A percentile compares a stretch with the other conserved stretches of the same genome.
Conservation (phyloP, 1,140 invertebrate genomes). For the Conus betulinus region DNA sequence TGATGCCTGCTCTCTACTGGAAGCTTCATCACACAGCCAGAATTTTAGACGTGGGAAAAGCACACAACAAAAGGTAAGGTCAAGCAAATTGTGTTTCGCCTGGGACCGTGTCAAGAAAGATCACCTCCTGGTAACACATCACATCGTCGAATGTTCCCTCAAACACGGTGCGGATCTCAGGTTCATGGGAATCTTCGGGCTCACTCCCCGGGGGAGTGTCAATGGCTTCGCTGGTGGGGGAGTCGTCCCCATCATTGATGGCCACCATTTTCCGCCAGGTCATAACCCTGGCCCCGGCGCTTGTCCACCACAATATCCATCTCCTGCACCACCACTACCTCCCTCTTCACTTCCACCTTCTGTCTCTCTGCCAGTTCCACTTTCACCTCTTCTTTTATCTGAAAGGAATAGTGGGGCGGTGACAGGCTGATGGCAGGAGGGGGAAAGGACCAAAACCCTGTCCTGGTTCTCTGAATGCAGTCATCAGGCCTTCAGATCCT, state of each 20-base stretch:
- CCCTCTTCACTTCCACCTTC: background rate
- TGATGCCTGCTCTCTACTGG: too few species aligned
- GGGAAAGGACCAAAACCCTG: too few species aligned
- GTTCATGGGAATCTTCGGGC: background rate
- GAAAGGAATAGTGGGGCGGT: background rate
- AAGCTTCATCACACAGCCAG: background rate
- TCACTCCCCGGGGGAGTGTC: background rate
- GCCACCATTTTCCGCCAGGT: background rate
- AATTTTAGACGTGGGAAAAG: background rate
- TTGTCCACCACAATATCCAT: background rate
- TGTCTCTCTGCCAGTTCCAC: background rate
- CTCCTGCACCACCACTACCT: background rate
- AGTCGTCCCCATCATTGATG: background rate
- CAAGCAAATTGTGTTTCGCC: background rate
- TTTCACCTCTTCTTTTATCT: background rate
- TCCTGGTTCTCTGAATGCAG: too few species aligned
- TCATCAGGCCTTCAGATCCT: too few species aligned
- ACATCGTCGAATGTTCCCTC: conserved; percentile 15
- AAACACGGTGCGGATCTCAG: background rate
- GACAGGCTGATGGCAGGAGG: background rate
- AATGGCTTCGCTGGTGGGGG: background rate
- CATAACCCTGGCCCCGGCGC: background rate
- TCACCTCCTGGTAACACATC: conserved; percentile 13
- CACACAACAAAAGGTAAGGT: background rate
- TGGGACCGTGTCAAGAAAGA: background rate